Evolutionary conservation across 2,888 invertebrate genomes (phyloP).

Genomic region (Phrixothrix hirtus): DNA sequence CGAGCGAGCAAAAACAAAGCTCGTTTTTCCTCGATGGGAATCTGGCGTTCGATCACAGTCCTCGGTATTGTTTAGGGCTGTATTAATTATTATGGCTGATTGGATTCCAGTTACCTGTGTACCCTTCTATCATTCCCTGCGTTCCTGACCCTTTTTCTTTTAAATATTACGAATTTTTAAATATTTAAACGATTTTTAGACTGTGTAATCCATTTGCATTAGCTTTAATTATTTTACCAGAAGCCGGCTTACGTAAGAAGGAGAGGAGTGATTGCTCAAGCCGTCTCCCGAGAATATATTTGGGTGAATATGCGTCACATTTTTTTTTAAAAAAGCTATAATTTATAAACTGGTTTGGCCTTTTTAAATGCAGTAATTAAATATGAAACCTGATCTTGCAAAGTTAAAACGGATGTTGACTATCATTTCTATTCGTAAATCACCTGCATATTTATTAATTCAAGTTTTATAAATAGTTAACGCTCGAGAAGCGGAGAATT

Average conservation of each 20-base stretch:
- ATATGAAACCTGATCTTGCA: background rate
- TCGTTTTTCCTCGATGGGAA: conserved; percentile 14
- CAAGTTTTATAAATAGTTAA: conserved; percentile 2
- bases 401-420: background rate
- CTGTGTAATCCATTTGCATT: no score
- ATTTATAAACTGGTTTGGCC: background rate
- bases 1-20: conserved; percentile 13
- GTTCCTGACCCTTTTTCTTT: conserved; percentile 39
- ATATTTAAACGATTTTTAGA: no score
- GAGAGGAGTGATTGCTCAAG: background rate
- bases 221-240: background rate
- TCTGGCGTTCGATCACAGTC: conserved; percentile 15
- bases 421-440: background rate
- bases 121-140: conserved; percentile 47
- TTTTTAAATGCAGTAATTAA: background rate
- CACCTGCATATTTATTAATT: background rate
- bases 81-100: conserved; percentile 54
- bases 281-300: background rate
- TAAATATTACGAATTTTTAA: background rate
- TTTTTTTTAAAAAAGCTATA: background rate
- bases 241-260: background rate
- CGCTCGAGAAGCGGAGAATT: no score
- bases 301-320: background rate
- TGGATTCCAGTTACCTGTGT: conserved; percentile 53
- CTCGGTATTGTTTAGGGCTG: conserved; percentile 50